Evolutionary conservation across 2,888 invertebrate genomes (phyloP).

Genomic region (Eilema depressum): DNA sequence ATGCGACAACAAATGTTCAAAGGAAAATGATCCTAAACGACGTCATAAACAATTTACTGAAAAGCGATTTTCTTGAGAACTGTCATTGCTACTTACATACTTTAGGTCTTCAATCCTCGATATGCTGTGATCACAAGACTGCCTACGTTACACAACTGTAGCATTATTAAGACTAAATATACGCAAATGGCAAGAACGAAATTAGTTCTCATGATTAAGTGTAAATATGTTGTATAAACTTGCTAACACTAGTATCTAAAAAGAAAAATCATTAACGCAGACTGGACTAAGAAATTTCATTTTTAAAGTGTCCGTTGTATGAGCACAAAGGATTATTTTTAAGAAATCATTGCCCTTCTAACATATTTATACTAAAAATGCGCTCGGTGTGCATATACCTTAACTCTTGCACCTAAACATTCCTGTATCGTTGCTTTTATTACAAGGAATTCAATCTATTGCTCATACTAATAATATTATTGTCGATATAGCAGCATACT

Average conservation of each 20-base stretch:
- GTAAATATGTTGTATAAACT: not conserved
- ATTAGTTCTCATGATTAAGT: not conserved
- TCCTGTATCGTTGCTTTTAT: slow-evolving; percentile 39
- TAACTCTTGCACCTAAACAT: slow-evolving; percentile 36
- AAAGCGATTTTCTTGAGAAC: not conserved
- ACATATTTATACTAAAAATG: not conserved
- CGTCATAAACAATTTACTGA: not conserved
- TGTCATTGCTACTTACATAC: not conserved
- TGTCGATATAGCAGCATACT: slow-evolving; percentile 44
- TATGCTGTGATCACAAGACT: not conserved
- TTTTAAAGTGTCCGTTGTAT: no score
- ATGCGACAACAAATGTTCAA: not conserved
- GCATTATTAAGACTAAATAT: no score
- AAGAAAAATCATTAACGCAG: not conserved
- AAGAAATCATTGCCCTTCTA: not conserved
- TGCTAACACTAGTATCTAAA: not conserved
- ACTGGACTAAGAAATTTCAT: not conserved
- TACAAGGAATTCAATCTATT: slow-evolving; percentile 27
- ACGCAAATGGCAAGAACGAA: not conserved
- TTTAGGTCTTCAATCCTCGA: not conserved
- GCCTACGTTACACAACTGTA: no score
- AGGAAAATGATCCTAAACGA: not conserved
- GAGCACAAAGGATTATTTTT: no score
- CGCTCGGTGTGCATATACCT: not conserved
- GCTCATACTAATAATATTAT: slow-evolving; percentile 38